Base-by-base conservation (phyloP, 2,113 vertebrate genomes). In the Turnix velox region DNA sequence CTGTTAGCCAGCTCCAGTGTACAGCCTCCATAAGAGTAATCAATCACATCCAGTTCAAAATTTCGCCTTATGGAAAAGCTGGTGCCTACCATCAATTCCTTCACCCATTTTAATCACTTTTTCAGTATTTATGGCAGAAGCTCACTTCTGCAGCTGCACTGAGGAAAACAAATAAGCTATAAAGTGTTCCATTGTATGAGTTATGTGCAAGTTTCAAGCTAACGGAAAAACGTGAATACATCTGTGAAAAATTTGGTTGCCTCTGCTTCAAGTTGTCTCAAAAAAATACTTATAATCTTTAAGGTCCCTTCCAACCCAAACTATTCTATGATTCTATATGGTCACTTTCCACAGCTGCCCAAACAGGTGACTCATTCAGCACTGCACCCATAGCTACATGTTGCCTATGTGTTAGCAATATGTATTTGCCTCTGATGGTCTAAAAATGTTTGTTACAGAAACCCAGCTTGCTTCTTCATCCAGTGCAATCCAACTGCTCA, bases 391-490 rank as follows among this genome's bases (percentile, higher is more conserved):
- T 5, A 84, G 20, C 31, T 72, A 77, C 43, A 33, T 2, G 18
- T 48, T 48, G 59, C 14, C 16, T 40, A 0, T 23, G 9, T 40
- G 14, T 40, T 75, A 45, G 19, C 30, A 62, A 31, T 12, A 59
- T 6, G 1, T 31, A 35, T 71, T 69, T 77, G 19, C 16, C 49
- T n/a, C 52, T 24, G 22, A 22, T 3, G 20, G 16, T 54, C 43
- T 61, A 45, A 75, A 81, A 68, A 37, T 25, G 35, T 12, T 45
- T 62, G 17, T 17, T 58, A 72, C 30, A 82, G 65, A 52, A 54
- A 49, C 6, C 6, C 31, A 51, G 35, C 22, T 37, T 0, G 0
- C 3, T n/a, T n/a, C n/a, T n/a, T n/a, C n/a, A 19, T 14, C 31
- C 18, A 79, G 20, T 30, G 31, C 28, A 43, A 15, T 33, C n/a